Evolutionary conservation across 2,888 invertebrate species (phyloP), one percentile per base, ranked within the genome.

Genomic region (Rotaria macrura): DNA sequence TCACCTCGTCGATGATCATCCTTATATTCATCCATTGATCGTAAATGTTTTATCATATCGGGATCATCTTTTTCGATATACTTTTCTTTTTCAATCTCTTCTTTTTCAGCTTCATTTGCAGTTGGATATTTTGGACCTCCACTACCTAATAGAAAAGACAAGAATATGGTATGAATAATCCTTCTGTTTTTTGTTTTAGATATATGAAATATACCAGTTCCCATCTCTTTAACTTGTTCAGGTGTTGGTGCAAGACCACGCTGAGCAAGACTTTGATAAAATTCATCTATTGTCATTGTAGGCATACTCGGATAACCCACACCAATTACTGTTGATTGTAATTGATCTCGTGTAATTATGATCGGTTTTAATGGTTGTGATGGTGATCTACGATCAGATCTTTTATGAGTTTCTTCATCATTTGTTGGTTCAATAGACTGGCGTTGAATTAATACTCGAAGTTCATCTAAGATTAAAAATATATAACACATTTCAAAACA

Each of bases 241-340:
- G 55, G 43, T 14, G 74, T 72, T n/a, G 86, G 85, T 83, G 65
- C 86, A 40, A 86, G 86, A 47, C 90, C 90, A 47, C 89, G 89
- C 38, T 88, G 88, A 3, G 90, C 88, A 86, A 90, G 89, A 89
- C 96, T 93, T 86, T 96, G 95, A 90, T 96, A 97, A 92, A 97
- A 97, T 92, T 99, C 97, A 89, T 96, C 94, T 0, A 99, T 95
- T 0, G 96, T 96, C 93, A 96, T 93, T 2, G 95, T 93, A 4
- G 98, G 97, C 85, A 97, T 90, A 88, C 95, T 94, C 1, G 98
- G 98, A 92, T 99, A 99, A 0, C 98, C 98, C 57, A 94, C 92
- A 0, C 98, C 99, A 91, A 93, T 96, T 23, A 98, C 95, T 84
- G 95, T 93, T 91, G 97, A 97, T 92, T 98, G 97, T 10, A 94